A percentile compares a stretch with the other conserved stretches of the same genome.
These are phyloP conservation scores for Abramis brama DNA, from an alignment of 2,113 vertebrate genomes.

Conservation along the genomic window DNA sequence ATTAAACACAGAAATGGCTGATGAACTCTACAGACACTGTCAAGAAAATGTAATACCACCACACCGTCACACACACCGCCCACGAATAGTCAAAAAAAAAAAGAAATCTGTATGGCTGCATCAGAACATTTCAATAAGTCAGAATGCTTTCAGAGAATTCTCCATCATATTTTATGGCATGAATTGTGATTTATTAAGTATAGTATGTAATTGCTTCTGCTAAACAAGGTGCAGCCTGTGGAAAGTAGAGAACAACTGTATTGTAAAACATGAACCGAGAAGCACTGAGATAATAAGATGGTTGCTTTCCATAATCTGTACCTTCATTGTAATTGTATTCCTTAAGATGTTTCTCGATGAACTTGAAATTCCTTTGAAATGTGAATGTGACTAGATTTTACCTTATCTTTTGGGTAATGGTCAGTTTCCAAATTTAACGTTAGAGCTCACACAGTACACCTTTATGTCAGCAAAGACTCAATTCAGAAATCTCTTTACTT, in stretches of 20 bases:
- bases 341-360: constrained; percentile 21
- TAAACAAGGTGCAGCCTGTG: constrained; percentile 25
- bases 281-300: constrained; percentile 18
- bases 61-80: constrained; percentile 49
- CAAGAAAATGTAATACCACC: constrained; percentile 51
- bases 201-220: constrained; percentile 6
- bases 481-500: background rate
- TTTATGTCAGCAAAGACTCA: background rate
- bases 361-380: background rate
- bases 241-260: constrained; percentile 20
- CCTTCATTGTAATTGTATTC: background rate
- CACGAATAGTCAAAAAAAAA: constrained; percentile 37
- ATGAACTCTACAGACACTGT: constrained; percentile 57
- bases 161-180: constrained; percentile 3
- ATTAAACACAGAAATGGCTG: constrained; percentile 59
- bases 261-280: constrained; percentile 18
- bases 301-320: background rate
- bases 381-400: background rate
- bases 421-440: background rate
- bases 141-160: constrained; percentile 31
- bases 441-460: background rate
- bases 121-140: constrained; percentile 24
- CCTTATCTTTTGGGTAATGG: background rate
- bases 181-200: constrained; percentile 26
- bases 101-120: constrained; percentile 46